Conservation (phyloP, 2,888 invertebrate species). For the Stenodema calcarata region DNA sequence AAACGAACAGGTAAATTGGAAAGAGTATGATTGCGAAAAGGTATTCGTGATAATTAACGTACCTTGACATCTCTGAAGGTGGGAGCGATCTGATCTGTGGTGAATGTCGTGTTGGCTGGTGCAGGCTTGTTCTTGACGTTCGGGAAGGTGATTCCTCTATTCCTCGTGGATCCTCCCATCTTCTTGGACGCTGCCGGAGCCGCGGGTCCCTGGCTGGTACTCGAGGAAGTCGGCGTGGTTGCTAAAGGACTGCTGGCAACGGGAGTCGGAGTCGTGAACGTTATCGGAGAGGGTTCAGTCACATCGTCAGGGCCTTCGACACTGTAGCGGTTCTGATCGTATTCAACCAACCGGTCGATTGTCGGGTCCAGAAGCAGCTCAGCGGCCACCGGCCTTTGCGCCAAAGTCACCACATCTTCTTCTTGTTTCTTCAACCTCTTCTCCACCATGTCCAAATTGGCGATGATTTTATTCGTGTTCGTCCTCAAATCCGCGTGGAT, state of each 20-base stretch:
- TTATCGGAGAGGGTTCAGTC: constrained; percentile 56
- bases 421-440: constrained; percentile 84
- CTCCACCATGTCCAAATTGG: constrained; percentile 85
- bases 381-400: constrained; percentile 77
- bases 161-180: constrained; percentile 64
- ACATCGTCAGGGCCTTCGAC: constrained; percentile 54
- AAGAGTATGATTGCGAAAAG: no score
- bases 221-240: constrained; percentile 42
- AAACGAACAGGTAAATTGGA: no score
- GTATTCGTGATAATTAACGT: constrained; percentile 60
- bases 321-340: constrained; percentile 62
- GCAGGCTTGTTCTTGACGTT: constrained; percentile 90
- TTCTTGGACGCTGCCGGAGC: constrained; percentile 38
- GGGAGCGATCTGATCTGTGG: constrained; percentile 73
- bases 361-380: constrained; percentile 79
- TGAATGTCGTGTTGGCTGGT: constrained; percentile 81
- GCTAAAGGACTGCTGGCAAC: constrained; percentile 46
- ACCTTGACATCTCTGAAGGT: constrained; percentile 85
- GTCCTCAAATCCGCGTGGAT: constrained; percentile 81
- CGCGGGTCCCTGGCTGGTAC: constrained; percentile 17
- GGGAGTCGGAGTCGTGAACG: constrained; percentile 58
- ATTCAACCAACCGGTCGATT: constrained; percentile 68
- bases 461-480: constrained; percentile 86
- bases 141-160: constrained; percentile 87
- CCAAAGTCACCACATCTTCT: constrained; percentile 79